Evolutionary conservation across 2,888 invertebrate genomes (phyloP).

Genomic region (Drosophila buzzatii): DNA sequence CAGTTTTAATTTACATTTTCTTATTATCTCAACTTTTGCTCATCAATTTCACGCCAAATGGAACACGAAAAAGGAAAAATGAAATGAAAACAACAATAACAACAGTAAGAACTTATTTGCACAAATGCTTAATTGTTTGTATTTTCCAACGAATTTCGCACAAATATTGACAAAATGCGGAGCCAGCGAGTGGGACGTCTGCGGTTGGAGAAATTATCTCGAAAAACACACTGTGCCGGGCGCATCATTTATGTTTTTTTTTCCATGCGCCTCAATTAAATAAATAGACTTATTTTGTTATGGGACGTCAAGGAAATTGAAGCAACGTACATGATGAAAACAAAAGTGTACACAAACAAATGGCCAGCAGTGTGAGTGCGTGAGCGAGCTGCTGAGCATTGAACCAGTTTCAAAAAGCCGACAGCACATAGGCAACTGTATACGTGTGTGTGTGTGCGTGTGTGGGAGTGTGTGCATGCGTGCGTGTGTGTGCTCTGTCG

Average conservation of each 20-base stretch:
- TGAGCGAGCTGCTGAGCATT: slow-evolving; percentile 42
- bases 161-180: slow-evolving; percentile 70
- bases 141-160: slow-evolving; percentile 66
- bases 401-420: slow-evolving; percentile 59
- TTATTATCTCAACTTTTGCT: slow-evolving; percentile 23
- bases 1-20: slow-evolving; percentile 29
- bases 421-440: slow-evolving; percentile 12
- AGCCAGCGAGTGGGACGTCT: slow-evolving; percentile 1
- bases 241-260: not conserved
- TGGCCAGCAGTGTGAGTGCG: slow-evolving; percentile 12
- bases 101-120: slow-evolving; percentile 65
- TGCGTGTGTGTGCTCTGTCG: slow-evolving; percentile 5
- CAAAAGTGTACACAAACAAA: slow-evolving; percentile 30
- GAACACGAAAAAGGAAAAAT: slow-evolving; percentile 39
- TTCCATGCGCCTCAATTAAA: slow-evolving; percentile 70
- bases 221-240: slow-evolving; percentile 26
- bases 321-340: slow-evolving; percentile 42
- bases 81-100: not conserved
- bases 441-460: not conserved
- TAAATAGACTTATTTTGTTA: slow-evolving; percentile 76
- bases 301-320: slow-evolving; percentile 66
- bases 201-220: slow-evolving; percentile 34
- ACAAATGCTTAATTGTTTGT: slow-evolving; percentile 76
- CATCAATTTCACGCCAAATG: slow-evolving; percentile 71
- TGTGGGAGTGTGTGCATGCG: not conserved